Percentiles rank a stretch among this genome's conserved stretches.
Conservation (phyloP, 2,797 vertebrate species). For the Rallus crepitans region DNA sequence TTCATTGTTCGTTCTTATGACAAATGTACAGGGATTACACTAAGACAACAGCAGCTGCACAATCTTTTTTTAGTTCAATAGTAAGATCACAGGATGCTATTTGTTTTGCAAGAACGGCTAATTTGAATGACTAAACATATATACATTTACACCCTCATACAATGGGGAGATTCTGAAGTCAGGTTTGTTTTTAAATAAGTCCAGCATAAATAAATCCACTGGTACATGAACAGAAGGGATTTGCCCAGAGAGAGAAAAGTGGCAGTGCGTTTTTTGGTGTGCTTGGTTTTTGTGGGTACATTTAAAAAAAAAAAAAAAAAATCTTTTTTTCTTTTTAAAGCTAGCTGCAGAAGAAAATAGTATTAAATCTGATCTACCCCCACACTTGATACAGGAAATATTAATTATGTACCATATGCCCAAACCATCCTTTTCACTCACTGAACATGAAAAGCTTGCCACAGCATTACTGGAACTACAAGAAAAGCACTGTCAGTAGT, state of each 20-base stretch:
- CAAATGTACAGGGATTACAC: slow-evolving; percentile 48
- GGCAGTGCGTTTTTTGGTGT: not conserved
- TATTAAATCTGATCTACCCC: not conserved
- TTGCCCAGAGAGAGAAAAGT: not conserved
- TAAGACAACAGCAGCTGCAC: slow-evolving; percentile 55
- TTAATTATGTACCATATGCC: not conserved
- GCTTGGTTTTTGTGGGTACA: not conserved
- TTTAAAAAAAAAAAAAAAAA: too few species aligned
- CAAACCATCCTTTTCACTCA: not conserved
- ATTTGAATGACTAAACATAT: slow-evolving; percentile 43
- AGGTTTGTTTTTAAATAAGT: slow-evolving; percentile 10
- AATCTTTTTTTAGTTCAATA: slow-evolving; percentile 40
- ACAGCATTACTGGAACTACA: not conserved
- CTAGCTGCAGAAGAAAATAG: not conserved
- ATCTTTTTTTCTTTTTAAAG: not conserved
- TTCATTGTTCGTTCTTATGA: slow-evolving; percentile 57
- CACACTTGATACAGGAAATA: not conserved
- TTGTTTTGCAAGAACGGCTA: slow-evolving; percentile 50
- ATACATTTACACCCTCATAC: not conserved
- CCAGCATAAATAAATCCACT: not conserved
- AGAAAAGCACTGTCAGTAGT: not conserved
- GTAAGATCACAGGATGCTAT: slow-evolving; percentile 50
- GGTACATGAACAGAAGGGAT: not conserved
- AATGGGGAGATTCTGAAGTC: slow-evolving; percentile 30
- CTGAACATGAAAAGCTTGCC: not conserved